Evolutionary conservation across 2,113 vertebrate species (phyloP).

Genomic region (Jaculus jaculus): DNA sequence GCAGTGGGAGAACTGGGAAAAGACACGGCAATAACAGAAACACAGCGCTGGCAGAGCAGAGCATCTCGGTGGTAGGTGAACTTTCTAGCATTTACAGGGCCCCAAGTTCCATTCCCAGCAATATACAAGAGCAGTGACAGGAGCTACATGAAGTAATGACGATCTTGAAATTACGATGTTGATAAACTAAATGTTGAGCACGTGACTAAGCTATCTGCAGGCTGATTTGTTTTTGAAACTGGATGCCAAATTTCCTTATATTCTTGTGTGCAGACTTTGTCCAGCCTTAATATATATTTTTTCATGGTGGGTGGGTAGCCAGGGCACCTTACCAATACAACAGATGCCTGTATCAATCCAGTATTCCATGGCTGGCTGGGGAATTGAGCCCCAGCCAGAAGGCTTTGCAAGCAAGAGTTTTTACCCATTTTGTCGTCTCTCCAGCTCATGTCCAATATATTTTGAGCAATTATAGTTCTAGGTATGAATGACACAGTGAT

Average conservation of each 20-base stretch:
- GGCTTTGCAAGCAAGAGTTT: too few relatives aligned
- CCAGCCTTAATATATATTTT: neutral
- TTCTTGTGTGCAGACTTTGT: neutral
- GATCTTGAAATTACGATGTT: neutral
- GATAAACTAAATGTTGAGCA: neutral
- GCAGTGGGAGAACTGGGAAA: neutral
- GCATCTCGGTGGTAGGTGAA: too few relatives aligned
- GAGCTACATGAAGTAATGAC: neutral
- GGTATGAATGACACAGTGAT: neutral
- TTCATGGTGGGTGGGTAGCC: too few relatives aligned
- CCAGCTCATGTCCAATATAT: neutral
- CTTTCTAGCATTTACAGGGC: neutral
- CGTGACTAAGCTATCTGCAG: neutral
- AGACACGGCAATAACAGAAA: neutral
- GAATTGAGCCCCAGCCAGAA: too few relatives aligned
- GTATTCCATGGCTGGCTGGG: too few relatives aligned
- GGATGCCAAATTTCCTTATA: neutral
- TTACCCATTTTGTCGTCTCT: too few relatives aligned
- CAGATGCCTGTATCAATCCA: too few relatives aligned
- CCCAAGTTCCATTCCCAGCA: neutral
- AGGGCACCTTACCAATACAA: too few relatives aligned
- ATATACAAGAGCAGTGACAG: neutral
- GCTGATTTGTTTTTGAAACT: neutral
- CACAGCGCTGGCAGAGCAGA: neutral
- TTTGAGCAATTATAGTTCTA: neutral